These are phyloP conservation scores for Solenopsis invicta DNA, from an alignment of 1,140 invertebrate genomes.

Conservation along the genomic window DNA sequence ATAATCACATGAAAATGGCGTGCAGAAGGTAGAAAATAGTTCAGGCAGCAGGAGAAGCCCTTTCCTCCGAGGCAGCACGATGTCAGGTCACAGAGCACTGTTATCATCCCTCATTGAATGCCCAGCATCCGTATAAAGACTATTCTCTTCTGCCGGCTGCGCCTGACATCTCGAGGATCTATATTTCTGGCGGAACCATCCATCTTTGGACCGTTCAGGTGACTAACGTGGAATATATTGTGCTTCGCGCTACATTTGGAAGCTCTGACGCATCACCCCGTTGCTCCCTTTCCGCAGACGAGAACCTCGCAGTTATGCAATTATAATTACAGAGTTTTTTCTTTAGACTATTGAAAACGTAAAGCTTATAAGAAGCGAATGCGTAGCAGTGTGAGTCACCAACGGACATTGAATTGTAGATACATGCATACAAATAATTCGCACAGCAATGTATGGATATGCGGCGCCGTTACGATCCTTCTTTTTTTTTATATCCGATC, in stretches of 20 bases:
- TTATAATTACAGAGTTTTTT: constrained; percentile 39
- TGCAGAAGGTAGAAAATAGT: not conserved
- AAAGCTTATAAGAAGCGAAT: not conserved
- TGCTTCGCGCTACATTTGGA: constrained; percentile 45
- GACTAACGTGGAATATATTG: constrained; percentile 59
- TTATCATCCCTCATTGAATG: constrained; percentile 69
- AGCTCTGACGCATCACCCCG: constrained; percentile 9
- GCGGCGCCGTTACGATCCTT: not conserved
- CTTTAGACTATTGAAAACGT: not conserved
- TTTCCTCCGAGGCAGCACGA: constrained; percentile 15
- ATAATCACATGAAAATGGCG: not conserved
- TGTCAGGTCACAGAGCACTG: constrained; percentile 51
- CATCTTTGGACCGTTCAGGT: constrained; percentile 65
- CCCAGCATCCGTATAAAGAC: constrained; percentile 67
- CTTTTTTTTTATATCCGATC: constrained; percentile 29
- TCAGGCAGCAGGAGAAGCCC: not conserved
- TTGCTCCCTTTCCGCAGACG: not conserved
- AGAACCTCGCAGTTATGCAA: constrained; percentile 15
- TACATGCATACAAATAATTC: constrained; percentile 56
- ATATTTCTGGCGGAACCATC: constrained; percentile 47
- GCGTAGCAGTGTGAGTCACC: not conserved
- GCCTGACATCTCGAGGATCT: constrained; percentile 52
- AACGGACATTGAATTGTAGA: constrained; percentile 50
- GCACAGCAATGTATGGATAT: constrained; percentile 30
- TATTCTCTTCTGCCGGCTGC: constrained; percentile 63